Evolutionary conservation across 2,888 invertebrate species (phyloP).

Genomic region (Parascotia fuliginaria): DNA sequence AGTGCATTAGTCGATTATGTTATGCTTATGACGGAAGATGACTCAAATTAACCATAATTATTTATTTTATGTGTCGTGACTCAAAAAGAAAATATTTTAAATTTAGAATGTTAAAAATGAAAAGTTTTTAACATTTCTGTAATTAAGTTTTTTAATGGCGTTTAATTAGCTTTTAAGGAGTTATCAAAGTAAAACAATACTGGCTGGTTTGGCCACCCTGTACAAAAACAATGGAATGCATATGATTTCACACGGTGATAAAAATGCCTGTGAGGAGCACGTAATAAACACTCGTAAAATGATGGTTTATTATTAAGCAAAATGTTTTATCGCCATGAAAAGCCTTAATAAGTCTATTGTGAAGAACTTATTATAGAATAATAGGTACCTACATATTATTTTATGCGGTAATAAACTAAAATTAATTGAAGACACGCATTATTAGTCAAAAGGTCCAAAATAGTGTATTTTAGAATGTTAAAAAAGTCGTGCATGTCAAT

Average conservation of each 20-base stretch:
- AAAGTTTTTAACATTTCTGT: not conserved
- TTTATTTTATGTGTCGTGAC: not conserved
- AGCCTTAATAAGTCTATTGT: conserved; percentile 12
- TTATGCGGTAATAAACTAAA: conserved; percentile 13
- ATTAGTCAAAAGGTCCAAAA: no score
- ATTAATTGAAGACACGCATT: no score
- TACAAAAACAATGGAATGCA: conserved; percentile 46
- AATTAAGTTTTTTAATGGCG: not conserved
- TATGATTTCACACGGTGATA: conserved; percentile 59
- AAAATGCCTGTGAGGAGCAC: conserved; percentile 47
- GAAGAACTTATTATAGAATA: not conserved
- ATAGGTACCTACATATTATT: no score
- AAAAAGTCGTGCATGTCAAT: no score
- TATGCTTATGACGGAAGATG: no score
- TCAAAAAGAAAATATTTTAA: not conserved
- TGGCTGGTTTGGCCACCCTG: conserved; percentile 39
- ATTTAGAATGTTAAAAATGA: not conserved
- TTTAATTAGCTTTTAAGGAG: not conserved
- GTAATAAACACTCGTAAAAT: conserved; percentile 38
- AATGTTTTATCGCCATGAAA: conserved; percentile 24
- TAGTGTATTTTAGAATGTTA: no score
- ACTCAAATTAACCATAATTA: conserved; percentile 23
- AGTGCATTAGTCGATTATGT: conserved; percentile 10
- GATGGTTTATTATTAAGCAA: conserved; percentile 30
- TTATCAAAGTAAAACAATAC: conserved; percentile 1